phyloP scores from a whole-genome alignment of 2,888 invertebrate species.

The Zelleria hepariella region DNA sequence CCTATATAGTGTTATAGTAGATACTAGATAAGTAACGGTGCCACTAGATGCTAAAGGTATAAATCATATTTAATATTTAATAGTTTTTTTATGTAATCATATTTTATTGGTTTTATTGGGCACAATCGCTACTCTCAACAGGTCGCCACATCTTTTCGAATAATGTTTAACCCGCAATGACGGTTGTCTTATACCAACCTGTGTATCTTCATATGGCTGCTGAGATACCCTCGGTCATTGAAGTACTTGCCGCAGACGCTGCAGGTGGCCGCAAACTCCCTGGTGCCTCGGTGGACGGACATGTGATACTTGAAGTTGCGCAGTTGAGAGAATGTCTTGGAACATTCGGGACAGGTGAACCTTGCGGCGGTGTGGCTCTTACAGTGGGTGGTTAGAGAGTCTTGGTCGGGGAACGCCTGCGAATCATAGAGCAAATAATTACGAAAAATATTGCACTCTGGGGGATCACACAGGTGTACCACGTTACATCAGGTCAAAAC shows the following conservation, averaged over 20 bases:
- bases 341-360: constrained; percentile 80
- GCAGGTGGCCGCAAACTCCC: constrained; percentile 81
- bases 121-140: neutral
- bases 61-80: too few relatives aligned
- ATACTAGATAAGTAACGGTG: too few relatives aligned
- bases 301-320: constrained; percentile 88
- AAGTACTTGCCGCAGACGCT: constrained; percentile 83
- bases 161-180: neutral
- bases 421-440: constrained; percentile 1
- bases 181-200: constrained; percentile 37
- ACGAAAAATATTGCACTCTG: neutral
- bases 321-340: constrained; percentile 85
- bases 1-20: too few relatives aligned
- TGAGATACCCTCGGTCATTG: constrained; percentile 86
- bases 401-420: constrained; percentile 38
- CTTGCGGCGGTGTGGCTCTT: constrained; percentile 53
- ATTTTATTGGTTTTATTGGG: too few relatives aligned
- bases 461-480: neutral
- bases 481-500: too few relatives aligned
- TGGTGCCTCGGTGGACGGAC: constrained; percentile 86
- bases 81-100: too few relatives aligned
- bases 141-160: neutral
- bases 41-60: too few relatives aligned
- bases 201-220: constrained; percentile 90
- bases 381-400: constrained; percentile 29